Conservation (phyloP, 2,113 vertebrate species). For the Ictalurus punctatus region DNA sequence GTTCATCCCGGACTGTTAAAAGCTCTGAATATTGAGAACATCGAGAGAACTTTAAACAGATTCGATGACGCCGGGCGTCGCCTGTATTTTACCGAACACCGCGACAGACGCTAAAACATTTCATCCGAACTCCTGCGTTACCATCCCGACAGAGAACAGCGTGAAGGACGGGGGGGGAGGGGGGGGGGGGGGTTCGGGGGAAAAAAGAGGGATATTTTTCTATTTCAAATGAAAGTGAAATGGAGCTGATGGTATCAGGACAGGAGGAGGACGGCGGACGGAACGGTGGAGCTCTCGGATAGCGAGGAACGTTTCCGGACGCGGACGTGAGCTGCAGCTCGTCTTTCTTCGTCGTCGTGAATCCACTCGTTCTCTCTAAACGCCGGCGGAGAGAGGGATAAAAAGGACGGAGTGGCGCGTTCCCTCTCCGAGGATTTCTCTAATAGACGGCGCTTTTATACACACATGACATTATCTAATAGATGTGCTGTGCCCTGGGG, state of each 20-base stretch:
- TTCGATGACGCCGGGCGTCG: not conserved
- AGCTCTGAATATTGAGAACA: not conserved
- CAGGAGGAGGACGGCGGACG: not conserved
- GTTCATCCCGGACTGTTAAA: not conserved
- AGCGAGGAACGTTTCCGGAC: not conserved
- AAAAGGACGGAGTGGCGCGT: constrained; percentile 26
- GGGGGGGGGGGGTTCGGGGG: too few species aligned
- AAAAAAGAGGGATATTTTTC: constrained; percentile 51
- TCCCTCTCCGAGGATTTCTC: constrained; percentile 55
- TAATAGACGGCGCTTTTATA: constrained; percentile 57
- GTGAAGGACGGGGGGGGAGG: not conserved
- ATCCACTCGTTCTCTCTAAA: constrained; percentile 41
- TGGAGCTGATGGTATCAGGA: not conserved
- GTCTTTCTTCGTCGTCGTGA: not conserved
- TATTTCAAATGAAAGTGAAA: constrained; percentile 19
- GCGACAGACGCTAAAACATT: not conserved
- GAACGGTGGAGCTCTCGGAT: not conserved
- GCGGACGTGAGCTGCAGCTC: not conserved
- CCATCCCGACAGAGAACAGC: not conserved
- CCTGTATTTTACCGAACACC: not conserved
- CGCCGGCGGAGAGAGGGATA: not conserved
- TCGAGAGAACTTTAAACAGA: not conserved
- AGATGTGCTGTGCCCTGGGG: constrained; percentile 64
- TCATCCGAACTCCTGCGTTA: not conserved
- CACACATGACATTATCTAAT: constrained; percentile 54